Evolutionary conservation across 2,888 invertebrate species (phyloP).

Genomic region (Boloria selene): DNA sequence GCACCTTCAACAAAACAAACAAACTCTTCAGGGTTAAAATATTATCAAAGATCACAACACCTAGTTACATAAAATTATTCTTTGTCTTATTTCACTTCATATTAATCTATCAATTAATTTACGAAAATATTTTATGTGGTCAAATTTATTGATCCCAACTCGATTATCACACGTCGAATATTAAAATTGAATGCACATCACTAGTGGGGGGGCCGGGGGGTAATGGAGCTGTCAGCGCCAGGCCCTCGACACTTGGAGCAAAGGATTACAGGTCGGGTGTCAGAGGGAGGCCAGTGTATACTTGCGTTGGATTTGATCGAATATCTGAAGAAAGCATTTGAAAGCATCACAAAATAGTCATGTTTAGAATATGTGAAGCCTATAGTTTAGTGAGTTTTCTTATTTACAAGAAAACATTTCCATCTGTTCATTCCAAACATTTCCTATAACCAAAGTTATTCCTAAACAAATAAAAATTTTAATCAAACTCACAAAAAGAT

Average conservation of each 20-base stretch:
- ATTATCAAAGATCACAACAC: no score
- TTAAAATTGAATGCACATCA: constrained; percentile 22
- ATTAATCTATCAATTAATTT: neutral
- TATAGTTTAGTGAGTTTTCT: no score
- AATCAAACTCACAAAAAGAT: constrained; percentile 1
- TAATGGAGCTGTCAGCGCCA: constrained; percentile 57
- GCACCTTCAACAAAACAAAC: no score
- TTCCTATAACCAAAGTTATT: neutral
- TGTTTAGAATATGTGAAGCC: no score
- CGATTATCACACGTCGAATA: constrained; percentile 11
- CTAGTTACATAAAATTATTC: no score
- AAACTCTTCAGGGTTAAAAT: no score
- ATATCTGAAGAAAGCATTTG: neutral
- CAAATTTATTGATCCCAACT: constrained; percentile 3
- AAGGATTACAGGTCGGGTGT: constrained; percentile 42
- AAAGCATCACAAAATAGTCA: neutral
- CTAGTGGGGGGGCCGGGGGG: constrained; percentile 43
- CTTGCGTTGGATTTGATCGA: constrained; percentile 27
- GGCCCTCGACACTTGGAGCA: constrained; percentile 44
- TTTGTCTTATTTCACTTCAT: neutral
- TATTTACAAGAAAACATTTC: no score
- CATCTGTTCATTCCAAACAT: no score
- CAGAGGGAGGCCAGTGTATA: constrained; percentile 18
- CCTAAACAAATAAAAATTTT: constrained; percentile 5
- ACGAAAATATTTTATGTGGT: neutral